These are phyloP conservation scores for Zoanthus gigantus DNA, from an alignment of 92 coral and sea anemone species.

Conservation along the genomic window DNA sequence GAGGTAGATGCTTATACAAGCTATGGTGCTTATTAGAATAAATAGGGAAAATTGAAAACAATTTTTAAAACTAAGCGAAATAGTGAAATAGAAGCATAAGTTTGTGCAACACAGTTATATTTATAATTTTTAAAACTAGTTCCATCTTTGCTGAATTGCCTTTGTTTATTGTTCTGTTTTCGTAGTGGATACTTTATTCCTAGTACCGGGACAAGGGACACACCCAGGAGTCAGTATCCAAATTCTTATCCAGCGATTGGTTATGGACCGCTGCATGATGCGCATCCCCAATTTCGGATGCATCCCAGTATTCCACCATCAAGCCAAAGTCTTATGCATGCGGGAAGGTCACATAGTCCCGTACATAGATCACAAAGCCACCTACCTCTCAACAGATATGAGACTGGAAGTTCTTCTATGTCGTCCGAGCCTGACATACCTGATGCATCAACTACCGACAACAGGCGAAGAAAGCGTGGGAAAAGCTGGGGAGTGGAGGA, in stretches of 20 bases:
- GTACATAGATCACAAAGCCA: constrained; percentile 28
- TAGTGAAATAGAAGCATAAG: too few relatives aligned
- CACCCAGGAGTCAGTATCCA: constrained; percentile 33
- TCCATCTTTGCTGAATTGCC: constrained; percentile 16
- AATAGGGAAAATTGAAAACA: constrained; percentile 3
- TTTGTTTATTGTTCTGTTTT: constrained; percentile 20
- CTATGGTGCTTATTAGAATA: constrained; percentile 13
- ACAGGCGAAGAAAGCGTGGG: constrained; percentile 41
- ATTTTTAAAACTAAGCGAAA: neutral
- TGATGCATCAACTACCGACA: constrained; percentile 10
- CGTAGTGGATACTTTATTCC: constrained; percentile 34
- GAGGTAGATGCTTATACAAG: constrained; percentile 21
- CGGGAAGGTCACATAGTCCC: constrained; percentile 26
- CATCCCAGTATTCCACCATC: constrained; percentile 20
- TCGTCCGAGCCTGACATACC: constrained; percentile 37
- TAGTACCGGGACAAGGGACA: constrained; percentile 21
- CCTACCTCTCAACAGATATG: constrained; percentile 25
- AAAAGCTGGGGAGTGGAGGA: constrained; percentile 48
- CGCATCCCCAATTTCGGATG: constrained; percentile 34
- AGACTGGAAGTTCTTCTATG: constrained; percentile 26
- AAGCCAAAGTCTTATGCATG: constrained; percentile 18
- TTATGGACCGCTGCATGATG: constrained; percentile 31
- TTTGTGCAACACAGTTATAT: too few relatives aligned
- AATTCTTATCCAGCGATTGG: constrained; percentile 30
- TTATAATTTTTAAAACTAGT: neutral